Base-by-base conservation (phyloP, 2,888 invertebrate genomes). In the Pollenia amentaria region DNA sequence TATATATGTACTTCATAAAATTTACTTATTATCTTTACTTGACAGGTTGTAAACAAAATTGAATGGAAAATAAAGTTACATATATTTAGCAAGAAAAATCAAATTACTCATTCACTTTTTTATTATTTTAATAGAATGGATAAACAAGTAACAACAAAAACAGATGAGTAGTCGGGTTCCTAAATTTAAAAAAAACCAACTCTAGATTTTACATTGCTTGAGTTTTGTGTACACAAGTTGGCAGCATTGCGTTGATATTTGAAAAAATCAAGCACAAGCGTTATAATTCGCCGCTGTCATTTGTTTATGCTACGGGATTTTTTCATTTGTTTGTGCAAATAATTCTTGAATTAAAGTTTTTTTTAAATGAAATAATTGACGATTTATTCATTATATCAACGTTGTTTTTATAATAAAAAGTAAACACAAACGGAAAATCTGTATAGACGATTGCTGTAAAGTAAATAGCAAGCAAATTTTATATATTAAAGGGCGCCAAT, bases 231-330 rank as follows among this genome's bases (percentile, higher is more conserved):
- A 2, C 38, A 57, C 12, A 82, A 12, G 78, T 87, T 88, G 83
- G 73, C 57, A 78, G 81, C 87, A 67, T 40, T 84, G 81, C 62
- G 60, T n/a, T 79, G 60, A 82, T 70, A 73, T 88, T 88, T 87
- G 38, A 85, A 87, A 78, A 77, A 77, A 87, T 80, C 57, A 80
- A 83, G 73, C 73, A 55, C 75, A 87, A 88, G 88, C 88, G 87
- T 83, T 86, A 84, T 77, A 78, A 67, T 78, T 88, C 75, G 78
- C 79, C 65, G 75, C 83, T 87, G 87, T 84, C 83, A 87, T 72
- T 80, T 80, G 57, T 77, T 73, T 75, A 64, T 80, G 69, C 62
- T 79, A 18, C 40, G 64, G 12, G 76, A 65, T 75, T 70, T 46
- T 44, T 60, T 38, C 46, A 70, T 75, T 85, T 81, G 73, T 82